Percentiles rank a stretch among this genome's conserved stretches.
Evolutionary conservation across 2,888 invertebrate genomes (phyloP).

Genomic region (Eubasilissa splendida): DNA sequence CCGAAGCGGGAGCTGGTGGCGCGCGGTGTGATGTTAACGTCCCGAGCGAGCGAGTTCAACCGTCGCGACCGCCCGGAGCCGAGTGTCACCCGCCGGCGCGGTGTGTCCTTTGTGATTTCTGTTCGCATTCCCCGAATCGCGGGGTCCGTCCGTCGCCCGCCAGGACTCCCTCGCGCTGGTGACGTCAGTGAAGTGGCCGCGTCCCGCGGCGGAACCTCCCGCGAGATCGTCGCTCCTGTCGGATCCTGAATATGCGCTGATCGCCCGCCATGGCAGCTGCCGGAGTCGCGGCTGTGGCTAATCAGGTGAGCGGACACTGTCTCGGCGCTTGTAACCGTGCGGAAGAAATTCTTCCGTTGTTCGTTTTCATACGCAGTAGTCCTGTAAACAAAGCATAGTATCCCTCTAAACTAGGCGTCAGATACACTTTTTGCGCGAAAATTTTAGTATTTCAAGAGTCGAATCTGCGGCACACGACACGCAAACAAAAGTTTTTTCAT

Average conservation of each 20-base stretch:
- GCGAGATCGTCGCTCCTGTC: background rate
- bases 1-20: background rate
- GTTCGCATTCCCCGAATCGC: slow-evolving; percentile 6
- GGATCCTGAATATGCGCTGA: slow-evolving; percentile 44
- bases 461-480: no score
- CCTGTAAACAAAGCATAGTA: no score
- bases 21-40: background rate
- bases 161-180: slow-evolving; percentile 18
- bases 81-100: background rate
- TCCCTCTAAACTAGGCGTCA: no score
- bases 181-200: slow-evolving; percentile 38
- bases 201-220: slow-evolving; percentile 11
- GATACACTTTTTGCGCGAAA: no score
- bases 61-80: slow-evolving; percentile 8
- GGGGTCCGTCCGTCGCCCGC: slow-evolving; percentile 1
- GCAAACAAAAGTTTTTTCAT: no score
- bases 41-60: background rate
- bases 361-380: no score
- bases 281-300: slow-evolving; percentile 49
- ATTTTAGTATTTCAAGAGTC: no score
- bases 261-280: slow-evolving; percentile 49
- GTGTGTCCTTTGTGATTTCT: slow-evolving; percentile 33
- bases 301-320: slow-evolving; percentile 50
- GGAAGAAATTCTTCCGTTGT: no score
- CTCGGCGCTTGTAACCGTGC: background rate